phyloP scores from a whole-genome alignment of 1,140 invertebrate genomes.

The Pteromalus puparum region DNA sequence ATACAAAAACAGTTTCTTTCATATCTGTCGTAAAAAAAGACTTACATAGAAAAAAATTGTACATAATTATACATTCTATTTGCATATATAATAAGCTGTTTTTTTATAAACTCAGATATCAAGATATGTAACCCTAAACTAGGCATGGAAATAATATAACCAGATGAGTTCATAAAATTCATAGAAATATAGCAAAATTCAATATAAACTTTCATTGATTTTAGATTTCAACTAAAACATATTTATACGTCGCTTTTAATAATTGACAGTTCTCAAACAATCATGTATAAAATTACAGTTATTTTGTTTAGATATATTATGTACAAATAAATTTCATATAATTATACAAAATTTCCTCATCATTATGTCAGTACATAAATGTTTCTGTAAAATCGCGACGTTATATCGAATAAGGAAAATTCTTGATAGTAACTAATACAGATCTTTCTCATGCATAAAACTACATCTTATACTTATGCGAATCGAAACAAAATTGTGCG shows the following conservation, averaged over 20 bases:
- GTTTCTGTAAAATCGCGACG: conserved; percentile 12
- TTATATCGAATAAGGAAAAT: conserved; percentile 15
- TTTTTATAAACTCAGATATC: background rate
- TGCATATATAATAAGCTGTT: conserved; percentile 1
- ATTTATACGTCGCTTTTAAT: background rate
- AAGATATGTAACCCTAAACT: background rate
- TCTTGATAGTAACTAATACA: conserved; percentile 43
- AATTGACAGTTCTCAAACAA: background rate
- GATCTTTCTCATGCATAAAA: conserved; percentile 45
- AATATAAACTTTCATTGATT: background rate
- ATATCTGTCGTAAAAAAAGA: background rate
- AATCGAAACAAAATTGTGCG: conserved; percentile 42
- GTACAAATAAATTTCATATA: conserved; percentile 31
- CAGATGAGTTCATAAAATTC: background rate
- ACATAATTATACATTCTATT: conserved; percentile 38
- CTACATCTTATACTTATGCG: conserved; percentile 34
- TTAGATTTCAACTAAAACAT: background rate
- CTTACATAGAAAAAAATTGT: background rate
- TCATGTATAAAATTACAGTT: conserved; percentile 1
- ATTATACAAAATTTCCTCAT: conserved; percentile 38
- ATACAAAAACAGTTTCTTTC: conserved; percentile 17
- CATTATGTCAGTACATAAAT: background rate
- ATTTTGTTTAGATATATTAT: background rate
- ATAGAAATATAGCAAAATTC: background rate
- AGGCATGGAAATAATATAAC: too few relatives aligned